Conservation (phyloP, 2,113 vertebrate species). For the Cricetomys ansorgei region DNA sequence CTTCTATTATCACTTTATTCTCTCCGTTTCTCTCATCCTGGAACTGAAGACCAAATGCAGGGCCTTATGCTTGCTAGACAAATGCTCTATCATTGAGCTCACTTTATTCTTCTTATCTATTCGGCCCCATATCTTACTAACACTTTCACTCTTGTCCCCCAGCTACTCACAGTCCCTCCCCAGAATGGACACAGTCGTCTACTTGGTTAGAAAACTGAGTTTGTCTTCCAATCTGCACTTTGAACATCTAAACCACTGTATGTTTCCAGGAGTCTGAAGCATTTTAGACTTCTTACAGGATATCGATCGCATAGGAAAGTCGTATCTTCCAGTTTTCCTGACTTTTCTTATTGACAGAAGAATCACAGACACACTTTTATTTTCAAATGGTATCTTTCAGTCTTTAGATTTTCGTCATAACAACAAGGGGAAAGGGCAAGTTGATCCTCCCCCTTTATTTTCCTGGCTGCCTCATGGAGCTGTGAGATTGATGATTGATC, state of each 20-base stretch:
- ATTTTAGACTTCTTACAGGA: background rate
- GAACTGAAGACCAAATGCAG: background rate
- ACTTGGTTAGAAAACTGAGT: background rate
- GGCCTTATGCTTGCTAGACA: background rate
- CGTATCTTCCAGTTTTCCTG: background rate
- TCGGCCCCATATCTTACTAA: fast-evolving
- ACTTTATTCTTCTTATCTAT: background rate
- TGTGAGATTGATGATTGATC: conserved; percentile 55
- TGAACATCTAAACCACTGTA: background rate
- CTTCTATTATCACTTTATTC: background rate
- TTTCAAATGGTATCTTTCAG: background rate
- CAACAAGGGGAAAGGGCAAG: background rate
- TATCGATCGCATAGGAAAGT: background rate
- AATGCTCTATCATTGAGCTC: background rate
- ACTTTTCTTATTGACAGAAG: background rate
- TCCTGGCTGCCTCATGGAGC: background rate
- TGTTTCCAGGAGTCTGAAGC: background rate
- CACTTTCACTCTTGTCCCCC: background rate
- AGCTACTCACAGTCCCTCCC: background rate
- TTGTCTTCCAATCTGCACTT: background rate
- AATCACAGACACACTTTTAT: background rate
- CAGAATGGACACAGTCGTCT: too few relatives aligned
- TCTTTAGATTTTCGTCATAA: background rate
- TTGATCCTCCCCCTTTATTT: background rate
- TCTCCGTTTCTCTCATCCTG: background rate